These are phyloP conservation scores for Ciconia nigra DNA, from an alignment of 2,797 vertebrate species.

Conservation along the genomic window DNA sequence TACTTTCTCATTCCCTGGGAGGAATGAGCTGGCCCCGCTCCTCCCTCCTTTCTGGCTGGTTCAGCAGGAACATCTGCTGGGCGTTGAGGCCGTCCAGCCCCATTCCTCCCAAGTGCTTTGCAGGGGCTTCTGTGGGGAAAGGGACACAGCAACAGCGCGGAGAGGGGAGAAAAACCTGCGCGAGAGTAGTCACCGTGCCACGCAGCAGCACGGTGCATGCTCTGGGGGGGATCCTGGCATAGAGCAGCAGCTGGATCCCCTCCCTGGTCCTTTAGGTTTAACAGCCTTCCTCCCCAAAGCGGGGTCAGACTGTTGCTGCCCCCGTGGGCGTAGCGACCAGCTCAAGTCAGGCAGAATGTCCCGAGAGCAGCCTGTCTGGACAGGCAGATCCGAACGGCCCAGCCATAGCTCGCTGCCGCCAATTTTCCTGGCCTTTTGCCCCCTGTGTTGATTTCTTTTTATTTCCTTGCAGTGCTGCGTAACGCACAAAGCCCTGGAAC, in stretches of 20 bases:
- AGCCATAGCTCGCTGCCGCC: not conserved
- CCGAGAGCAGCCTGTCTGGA: not conserved
- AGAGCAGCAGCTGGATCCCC: not conserved
- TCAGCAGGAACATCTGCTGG: not conserved
- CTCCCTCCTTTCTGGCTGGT: not conserved
- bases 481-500: not conserved
- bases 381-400: not conserved
- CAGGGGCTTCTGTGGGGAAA: not conserved
- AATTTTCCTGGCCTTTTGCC: not conserved
- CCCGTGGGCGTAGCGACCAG: not conserved
- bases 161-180: not conserved
- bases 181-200: accelerated
- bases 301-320: not conserved
- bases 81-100: not conserved
- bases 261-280: not conserved
- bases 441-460: not conserved
- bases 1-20: not conserved
- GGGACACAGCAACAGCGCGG: not conserved
- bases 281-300: not conserved
- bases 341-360: not conserved
- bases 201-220: accelerated
- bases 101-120: not conserved
- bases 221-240: not conserved
- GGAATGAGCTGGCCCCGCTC: not conserved
- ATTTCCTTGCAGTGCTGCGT: not conserved